Percentiles rank a stretch among this genome's conserved stretches.
phyloP scores from a whole-genome alignment of 92 coral and sea anemone genomes.

The Palythoa grandis region DNA sequence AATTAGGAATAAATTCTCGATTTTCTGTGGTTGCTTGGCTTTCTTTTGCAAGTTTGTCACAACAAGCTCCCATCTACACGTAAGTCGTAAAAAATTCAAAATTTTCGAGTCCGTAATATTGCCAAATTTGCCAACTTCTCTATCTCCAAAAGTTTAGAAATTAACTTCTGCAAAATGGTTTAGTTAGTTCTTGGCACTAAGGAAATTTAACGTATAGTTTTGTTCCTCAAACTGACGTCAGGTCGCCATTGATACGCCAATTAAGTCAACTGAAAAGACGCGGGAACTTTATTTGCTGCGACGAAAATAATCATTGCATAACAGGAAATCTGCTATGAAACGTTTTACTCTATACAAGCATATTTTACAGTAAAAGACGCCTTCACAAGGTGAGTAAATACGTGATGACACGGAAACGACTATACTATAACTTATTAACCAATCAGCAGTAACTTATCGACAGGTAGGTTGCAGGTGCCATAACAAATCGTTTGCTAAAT shows the following conservation, averaged over 20 bases:
- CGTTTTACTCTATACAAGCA: background rate
- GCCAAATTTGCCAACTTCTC: background rate
- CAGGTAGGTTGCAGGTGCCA: background rate
- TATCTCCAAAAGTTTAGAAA: background rate
- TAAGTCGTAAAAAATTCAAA: background rate
- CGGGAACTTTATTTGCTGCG: background rate
- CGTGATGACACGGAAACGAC: background rate
- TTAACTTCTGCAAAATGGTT: too few species aligned
- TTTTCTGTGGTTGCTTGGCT: background rate
- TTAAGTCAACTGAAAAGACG: background rate
- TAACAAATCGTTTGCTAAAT: background rate
- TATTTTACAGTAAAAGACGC: background rate
- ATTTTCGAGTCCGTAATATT: background rate
- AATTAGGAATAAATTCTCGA: conserved; percentile 31
- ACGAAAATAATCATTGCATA: conserved; percentile 27
- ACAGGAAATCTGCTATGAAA: background rate
- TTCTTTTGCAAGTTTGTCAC: conserved; percentile 24
- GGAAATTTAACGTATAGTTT: too few species aligned
- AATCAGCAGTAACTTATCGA: background rate
- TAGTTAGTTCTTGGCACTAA: too few species aligned
- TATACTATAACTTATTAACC: background rate
- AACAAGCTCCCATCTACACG: conserved; percentile 25
- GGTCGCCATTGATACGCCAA: background rate
- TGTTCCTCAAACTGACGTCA: background rate
- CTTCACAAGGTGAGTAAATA: background rate